Base-by-base conservation (phyloP, 2,888 invertebrate species). In the Scaptomyza reducta region DNA sequence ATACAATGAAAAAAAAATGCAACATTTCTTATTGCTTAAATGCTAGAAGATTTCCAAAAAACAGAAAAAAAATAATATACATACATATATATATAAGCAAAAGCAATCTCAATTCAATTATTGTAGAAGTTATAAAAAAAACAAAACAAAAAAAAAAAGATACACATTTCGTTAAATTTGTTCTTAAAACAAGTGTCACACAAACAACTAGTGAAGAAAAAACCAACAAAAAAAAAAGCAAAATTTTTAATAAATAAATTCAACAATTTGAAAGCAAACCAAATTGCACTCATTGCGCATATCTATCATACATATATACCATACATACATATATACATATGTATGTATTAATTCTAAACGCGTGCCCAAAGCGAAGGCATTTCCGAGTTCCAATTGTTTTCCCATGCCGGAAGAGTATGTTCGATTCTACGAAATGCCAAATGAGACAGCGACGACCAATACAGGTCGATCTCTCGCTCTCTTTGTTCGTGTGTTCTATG, bases 81-180 rank as follows among this genome's bases (percentile, higher is more conserved):
- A 13, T 51, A 42, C 2, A 14, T 14, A 1, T 51, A 54, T n/a
- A 16, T 22, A 29, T 29, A 31, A 41, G 22, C n/a, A 47, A 25
- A 55, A 18, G 68, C 47, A 76, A 74, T 59, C 61, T 72, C 68
- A 71, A 62, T 72, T 74, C 53, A 72, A 74, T 74, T 71, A 71
- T 49, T 31, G 53, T 57, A 54, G 77, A 59, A 72, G 67, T 74
- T 60, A 31, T 50, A 40, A 10, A 9, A 40, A 40, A 40, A 16
- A 16, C 16, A 1, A 7, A 35, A 35, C 2, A 33, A 11, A 3
- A 33, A 33, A 3, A 33, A 38, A 44, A 18, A 50, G 14, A 16
- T 38, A 60, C 49, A 60, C 22, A 33, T 72, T 74, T 67, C 56
- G 72, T 76, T 77, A 22, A 62, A 71, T 54, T 65, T 71, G 70